Evolutionary conservation across 1,140 invertebrate species (phyloP), one percentile per base, ranked within the genome.

Genomic region (Olivierus martensii): DNA sequence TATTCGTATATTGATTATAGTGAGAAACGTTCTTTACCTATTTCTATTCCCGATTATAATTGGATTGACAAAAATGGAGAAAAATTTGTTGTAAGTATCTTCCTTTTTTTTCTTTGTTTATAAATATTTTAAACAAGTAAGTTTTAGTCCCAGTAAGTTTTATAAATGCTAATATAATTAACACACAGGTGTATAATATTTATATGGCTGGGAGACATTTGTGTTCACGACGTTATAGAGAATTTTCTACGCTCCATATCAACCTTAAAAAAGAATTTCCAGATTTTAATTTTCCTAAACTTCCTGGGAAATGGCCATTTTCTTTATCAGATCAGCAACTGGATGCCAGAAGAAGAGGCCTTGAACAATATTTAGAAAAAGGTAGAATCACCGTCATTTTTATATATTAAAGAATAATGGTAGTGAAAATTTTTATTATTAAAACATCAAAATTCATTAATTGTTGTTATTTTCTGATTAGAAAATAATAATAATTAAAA

Each of bases 271-370:
- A 90, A 67, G 93, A 99, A 68, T 99, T 99, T 71, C 75, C 86
- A 56, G 94, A 95, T 47, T 99, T 97, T 68, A 87, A 82, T 67
- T 99, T 99, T 69, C 95, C 96, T 0, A 96, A 96, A 73, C 71
- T 99, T 47, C 95, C 96, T 0, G 91, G 91, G 47, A 99, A 99
- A 75, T 98, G 94, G 90, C 91, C 92, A 44, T 99, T 99, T 67
- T 82, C 85, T 67, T 77, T 79, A 70, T 93, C 87, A 65, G 93
- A 99, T 65, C 95, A 99, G 67, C 94, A 99, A 68, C 70, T 99
- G 53, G 95, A 99, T 69, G 80, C 86, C 3, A 75, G 96, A 52
- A 74, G 96, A 57, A 75, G 95, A 61, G 91, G 90, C 0, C 73
- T 99, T 19, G 95, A 99, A 67, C 87, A 92, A 67, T 99, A 98